Percentiles rank a stretch among this genome's conserved stretches.
Conservation (phyloP, 2,113 vertebrate species). For the Nettapus auritus region DNA sequence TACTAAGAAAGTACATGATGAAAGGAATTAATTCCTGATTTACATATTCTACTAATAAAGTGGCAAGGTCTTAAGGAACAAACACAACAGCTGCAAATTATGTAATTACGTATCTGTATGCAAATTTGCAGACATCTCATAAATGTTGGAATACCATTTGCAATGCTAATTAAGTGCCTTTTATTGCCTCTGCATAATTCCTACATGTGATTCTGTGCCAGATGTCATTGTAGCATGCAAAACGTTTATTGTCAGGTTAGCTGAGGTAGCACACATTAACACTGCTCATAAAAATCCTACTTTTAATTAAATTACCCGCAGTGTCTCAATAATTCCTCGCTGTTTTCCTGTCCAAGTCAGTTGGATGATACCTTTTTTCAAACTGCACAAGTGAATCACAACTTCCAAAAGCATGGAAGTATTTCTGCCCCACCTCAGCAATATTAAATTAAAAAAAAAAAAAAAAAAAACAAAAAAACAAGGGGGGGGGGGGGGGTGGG, state of each 20-base stretch:
- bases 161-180: constrained; percentile 83
- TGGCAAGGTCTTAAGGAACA: constrained; percentile 77
- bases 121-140: constrained; percentile 81
- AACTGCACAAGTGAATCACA: not conserved
- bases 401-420: not conserved
- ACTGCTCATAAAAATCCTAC: constrained; percentile 73
- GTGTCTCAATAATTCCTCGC: constrained; percentile 62
- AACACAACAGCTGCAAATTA: constrained; percentile 84
- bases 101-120: constrained; percentile 85
- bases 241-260: constrained; percentile 83
- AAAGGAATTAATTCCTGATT: constrained; percentile 73
- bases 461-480: not conserved
- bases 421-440: not conserved
- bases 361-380: not conserved
- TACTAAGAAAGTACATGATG: constrained; percentile 35
- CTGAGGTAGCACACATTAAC: constrained; percentile 78
- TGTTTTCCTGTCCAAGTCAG: constrained; percentile 32
- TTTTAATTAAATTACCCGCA: constrained; percentile 80
- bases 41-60: constrained; percentile 77
- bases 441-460: not conserved
- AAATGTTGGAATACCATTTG: constrained; percentile 81
- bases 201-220: constrained; percentile 79
- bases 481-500: not conserved
- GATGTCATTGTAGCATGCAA: constrained; percentile 80
- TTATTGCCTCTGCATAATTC: constrained; percentile 82